Conservation (phyloP, 2,888 invertebrate species). For the Trimorus sp. region DNA sequence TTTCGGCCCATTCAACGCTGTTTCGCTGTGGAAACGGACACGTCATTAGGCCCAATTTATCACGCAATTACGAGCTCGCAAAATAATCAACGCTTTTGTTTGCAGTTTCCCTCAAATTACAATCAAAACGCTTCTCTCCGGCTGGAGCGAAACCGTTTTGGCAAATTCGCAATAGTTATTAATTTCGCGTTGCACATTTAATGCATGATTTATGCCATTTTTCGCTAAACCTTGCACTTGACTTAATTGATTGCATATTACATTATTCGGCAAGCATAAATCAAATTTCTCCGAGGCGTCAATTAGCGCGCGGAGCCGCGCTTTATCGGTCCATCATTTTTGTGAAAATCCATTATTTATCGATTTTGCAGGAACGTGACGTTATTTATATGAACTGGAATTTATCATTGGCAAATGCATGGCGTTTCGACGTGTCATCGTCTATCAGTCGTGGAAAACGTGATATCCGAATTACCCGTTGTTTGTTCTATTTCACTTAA, state of each 20-base stretch:
- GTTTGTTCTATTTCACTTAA: too few species aligned
- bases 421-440: conserved; percentile 44
- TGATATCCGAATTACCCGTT: too few species aligned
- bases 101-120: too few species aligned
- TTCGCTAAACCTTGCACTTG: not conserved
- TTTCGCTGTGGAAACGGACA: not conserved
- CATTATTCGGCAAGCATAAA: conserved; percentile 17
- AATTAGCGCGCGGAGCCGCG: conserved; percentile 16
- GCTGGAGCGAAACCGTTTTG: too few species aligned
- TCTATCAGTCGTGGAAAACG: conserved; percentile 11
- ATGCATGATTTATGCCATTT: not conserved
- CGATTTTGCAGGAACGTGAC: conserved; percentile 31
- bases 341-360: conserved; percentile 47
- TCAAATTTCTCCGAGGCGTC: conserved; percentile 18
- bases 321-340: conserved; percentile 34
- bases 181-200: too few species aligned
- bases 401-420: conserved; percentile 44
- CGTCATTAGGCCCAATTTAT: conserved; percentile 36
- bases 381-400: conserved; percentile 43
- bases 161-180: too few species aligned
- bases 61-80: conserved; percentile 4
- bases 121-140: too few species aligned
- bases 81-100: not conserved
- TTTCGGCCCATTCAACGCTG: conserved; percentile 21
- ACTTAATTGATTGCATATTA: not conserved